These are phyloP conservation scores for Gyrodactylus salaris DNA, from an alignment of 1,140 invertebrate species.

Conservation along the genomic window DNA sequence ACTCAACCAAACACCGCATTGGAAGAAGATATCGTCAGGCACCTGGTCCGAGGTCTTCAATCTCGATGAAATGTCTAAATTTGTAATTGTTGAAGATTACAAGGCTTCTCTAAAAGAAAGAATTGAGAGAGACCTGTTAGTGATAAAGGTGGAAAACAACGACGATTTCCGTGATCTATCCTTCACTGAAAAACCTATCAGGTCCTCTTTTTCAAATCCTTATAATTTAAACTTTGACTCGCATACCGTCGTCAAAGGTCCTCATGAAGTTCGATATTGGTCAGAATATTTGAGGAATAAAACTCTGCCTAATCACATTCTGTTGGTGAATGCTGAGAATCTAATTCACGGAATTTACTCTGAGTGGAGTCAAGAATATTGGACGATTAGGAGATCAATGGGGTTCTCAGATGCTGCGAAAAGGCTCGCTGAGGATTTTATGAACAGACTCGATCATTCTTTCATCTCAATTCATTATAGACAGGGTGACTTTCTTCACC, in stretches of 20 bases:
- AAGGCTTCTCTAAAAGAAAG: not conserved
- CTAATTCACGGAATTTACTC: constrained; percentile 13
- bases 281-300: not conserved
- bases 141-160: not conserved
- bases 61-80: not conserved
- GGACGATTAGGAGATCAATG: constrained; percentile 11
- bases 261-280: not conserved
- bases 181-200: not conserved
- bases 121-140: not conserved
- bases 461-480: not conserved
- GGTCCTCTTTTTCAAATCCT: no score
- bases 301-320: constrained; percentile 4
- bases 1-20: constrained; percentile 56
- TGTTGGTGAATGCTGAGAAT: constrained; percentile 9
- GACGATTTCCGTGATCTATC: not conserved
- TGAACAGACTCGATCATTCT: no score
- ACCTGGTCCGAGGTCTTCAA: not conserved
- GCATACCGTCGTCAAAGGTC: not conserved
- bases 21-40: constrained; percentile 29
- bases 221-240: not conserved
- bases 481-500: not conserved
- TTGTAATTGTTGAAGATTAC: not conserved
- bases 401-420: not conserved
- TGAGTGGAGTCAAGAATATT: constrained; percentile 13
- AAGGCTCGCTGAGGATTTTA: not conserved